Conservation (phyloP, 2,113 vertebrate genomes). For the Tachycineta bicolor region DNA sequence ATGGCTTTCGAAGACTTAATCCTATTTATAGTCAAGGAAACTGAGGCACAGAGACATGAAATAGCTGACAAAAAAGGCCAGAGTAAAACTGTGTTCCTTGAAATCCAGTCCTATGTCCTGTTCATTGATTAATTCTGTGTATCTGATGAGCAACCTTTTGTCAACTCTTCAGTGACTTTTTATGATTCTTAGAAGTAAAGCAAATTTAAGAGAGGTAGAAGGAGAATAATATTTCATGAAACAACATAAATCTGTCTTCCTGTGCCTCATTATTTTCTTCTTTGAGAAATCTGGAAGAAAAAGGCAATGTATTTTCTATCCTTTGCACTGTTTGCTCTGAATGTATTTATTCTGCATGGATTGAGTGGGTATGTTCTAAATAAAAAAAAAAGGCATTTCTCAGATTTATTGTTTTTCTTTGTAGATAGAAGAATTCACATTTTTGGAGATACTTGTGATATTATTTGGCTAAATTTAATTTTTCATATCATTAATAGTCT, state of each 20-base stretch:
- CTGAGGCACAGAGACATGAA: background rate
- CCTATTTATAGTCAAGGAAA: background rate
- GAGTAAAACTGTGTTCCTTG: background rate
- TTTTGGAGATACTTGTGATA: background rate
- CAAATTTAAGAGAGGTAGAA: constrained; percentile 27
- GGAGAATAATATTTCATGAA: constrained; percentile 10
- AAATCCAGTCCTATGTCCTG: background rate
- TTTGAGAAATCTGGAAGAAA: constrained; percentile 25
- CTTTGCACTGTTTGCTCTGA: background rate
- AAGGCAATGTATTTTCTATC: constrained; percentile 23
- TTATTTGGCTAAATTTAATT: background rate
- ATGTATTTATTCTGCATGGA: background rate
- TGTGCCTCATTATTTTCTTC: constrained; percentile 38
- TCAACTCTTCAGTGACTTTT: background rate
- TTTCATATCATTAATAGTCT: background rate
- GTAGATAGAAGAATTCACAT: background rate
- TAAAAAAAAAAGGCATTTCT: background rate
- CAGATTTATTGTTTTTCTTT: background rate
- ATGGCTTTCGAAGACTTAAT: background rate
- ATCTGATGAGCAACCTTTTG: constrained; percentile 10
- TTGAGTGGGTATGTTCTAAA: background rate
- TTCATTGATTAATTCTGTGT: constrained; percentile 14
- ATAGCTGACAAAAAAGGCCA: background rate
- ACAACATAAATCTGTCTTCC: constrained; percentile 40
- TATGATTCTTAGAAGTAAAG: constrained; percentile 28